A percentile compares a stretch with the other conserved stretches of the same genome.
phyloP scores from a whole-genome alignment of 2,888 invertebrate genomes.

The Eugnorisma glareosa region DNA sequence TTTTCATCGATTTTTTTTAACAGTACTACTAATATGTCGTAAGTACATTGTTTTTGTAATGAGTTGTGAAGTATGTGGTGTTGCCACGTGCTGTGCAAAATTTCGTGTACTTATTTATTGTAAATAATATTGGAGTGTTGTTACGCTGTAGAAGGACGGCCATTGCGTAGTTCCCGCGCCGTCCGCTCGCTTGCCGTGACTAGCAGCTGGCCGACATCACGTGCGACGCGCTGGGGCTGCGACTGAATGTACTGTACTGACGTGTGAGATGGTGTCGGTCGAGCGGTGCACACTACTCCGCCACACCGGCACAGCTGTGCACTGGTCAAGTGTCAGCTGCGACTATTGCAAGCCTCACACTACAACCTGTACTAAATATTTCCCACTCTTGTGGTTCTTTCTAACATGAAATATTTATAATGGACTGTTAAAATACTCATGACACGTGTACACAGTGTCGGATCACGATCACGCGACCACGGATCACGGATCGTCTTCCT shows the following conservation, averaged over 20 bases:
- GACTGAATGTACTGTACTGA: too few relatives aligned
- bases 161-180: slow-evolving; percentile 43
- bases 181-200: slow-evolving; percentile 1
- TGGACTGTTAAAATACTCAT: slow-evolving; percentile 51
- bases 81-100: slow-evolving; percentile 63
- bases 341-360: not conserved
- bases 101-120: slow-evolving; percentile 81
- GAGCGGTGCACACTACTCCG: not conserved
- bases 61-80: slow-evolving; percentile 62
- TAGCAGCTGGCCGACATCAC: not conserved
- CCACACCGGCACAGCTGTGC: not conserved
- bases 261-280: not conserved
- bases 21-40: slow-evolving; percentile 63
- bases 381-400: slow-evolving; percentile 16
- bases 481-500: slow-evolving; percentile 13
- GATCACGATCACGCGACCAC: not conserved
- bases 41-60: slow-evolving; percentile 67
- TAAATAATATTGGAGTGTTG: slow-evolving; percentile 73
- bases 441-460: slow-evolving; percentile 22
- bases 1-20: slow-evolving; percentile 65
- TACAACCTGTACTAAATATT: not conserved
- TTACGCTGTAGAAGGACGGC: slow-evolving; percentile 57
- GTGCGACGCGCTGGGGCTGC: not conserved
- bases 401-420: slow-evolving; percentile 38
- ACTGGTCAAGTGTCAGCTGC: not conserved